Conservation (phyloP, 2,888 invertebrate genomes). For the Autographa gamma region DNA sequence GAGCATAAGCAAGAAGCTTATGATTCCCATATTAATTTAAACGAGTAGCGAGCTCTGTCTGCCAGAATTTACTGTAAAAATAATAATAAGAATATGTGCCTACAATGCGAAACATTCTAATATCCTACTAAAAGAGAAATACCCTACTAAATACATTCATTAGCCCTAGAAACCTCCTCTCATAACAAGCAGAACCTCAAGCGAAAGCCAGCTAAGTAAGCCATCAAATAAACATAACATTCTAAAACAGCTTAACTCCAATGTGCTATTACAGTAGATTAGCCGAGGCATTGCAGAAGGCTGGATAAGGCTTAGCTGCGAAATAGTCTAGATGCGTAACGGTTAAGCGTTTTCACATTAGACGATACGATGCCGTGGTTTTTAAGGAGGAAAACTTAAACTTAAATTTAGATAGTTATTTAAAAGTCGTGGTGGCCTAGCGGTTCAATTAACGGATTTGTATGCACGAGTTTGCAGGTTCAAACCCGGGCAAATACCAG, state of each 20-base stretch:
- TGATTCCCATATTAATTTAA: too few relatives aligned
- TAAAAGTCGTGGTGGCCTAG: too few relatives aligned
- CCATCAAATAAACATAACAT: slow-evolving; percentile 23
- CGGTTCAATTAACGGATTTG: too few relatives aligned
- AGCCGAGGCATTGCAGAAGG: slow-evolving; percentile 7
- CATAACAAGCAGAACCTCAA: neutral
- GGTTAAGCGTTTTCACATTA: neutral
- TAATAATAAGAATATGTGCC: too few relatives aligned
- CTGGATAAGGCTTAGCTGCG: slow-evolving; percentile 7
- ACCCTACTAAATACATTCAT: neutral
- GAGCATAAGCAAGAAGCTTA: too few relatives aligned
- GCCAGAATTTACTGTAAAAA: too few relatives aligned
- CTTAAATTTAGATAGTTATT: too few relatives aligned
- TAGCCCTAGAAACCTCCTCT: neutral
- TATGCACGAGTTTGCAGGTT: too few relatives aligned
- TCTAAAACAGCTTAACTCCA: slow-evolving; percentile 17
- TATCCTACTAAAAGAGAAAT: neutral
- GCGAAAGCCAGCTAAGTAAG: neutral
- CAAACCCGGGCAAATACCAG: too few relatives aligned
- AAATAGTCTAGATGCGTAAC: slow-evolving; percentile 9
- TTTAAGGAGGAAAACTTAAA: too few relatives aligned
- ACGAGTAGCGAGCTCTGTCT: too few relatives aligned
- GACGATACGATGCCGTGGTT: too few relatives aligned
- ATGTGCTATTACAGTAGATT: slow-evolving; percentile 18
- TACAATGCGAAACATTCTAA: neutral